These are phyloP conservation scores for Brachypodius melanocephalos DNA, from an alignment of 2,113 vertebrate genomes.

Conservation along the genomic window DNA sequence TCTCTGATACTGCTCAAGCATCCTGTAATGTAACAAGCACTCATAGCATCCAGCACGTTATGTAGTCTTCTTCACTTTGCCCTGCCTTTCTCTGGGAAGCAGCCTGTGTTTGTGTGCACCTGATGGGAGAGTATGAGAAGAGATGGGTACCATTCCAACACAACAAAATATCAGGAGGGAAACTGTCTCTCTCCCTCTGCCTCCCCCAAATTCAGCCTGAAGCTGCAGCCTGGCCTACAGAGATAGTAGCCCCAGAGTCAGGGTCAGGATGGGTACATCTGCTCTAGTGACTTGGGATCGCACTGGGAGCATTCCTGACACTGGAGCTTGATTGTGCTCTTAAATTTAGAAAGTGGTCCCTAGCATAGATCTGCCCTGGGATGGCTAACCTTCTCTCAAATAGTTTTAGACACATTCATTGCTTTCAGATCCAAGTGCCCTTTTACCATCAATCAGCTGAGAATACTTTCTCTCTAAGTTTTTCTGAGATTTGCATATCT, in stretches of 20 bases:
- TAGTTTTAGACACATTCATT: not conserved
- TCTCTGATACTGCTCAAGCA: not conserved
- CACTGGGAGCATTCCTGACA: not conserved
- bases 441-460: conserved; percentile 17
- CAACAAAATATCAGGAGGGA: not conserved
- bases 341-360: not conserved
- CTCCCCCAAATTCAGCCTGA: not conserved
- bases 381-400: not conserved
- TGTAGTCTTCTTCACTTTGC: not conserved
- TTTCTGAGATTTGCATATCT: not conserved
- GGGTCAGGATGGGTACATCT: not conserved
- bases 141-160: not conserved
- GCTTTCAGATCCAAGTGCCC: not conserved
- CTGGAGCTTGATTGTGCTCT: not conserved
- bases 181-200: not conserved
- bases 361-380: not conserved
- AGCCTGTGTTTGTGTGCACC: not conserved
- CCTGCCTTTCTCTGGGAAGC: not conserved
- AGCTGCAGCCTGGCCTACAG: not conserved
- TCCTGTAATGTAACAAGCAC: not conserved
- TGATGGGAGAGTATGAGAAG: not conserved
- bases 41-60: fast-evolving
- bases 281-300: not conserved
- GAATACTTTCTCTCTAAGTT: not conserved
- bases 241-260: not conserved